Base-by-base conservation (phyloP, 1,140 invertebrate species). In the Vollenhovia emeryi region DNA sequence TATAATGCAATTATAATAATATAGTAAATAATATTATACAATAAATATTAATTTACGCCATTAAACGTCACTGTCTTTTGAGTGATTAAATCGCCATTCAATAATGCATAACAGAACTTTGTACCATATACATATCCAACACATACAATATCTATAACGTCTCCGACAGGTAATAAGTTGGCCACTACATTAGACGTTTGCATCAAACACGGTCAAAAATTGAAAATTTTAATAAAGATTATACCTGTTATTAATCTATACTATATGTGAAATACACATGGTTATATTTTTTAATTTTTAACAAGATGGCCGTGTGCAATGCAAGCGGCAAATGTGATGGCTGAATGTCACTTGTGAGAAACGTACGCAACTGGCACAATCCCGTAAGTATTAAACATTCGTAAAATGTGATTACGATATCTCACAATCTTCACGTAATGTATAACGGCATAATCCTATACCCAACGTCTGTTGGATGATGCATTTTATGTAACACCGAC, bases 1-100 rank as follows among this genome's bases (percentile, higher is more conserved):
- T n/a, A n/a, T n/a, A n/a, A n/a, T n/a, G n/a, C n/a, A n/a, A n/a
- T n/a, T n/a, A n/a, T n/a, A n/a, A n/a, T n/a, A n/a, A n/a, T n/a
- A n/a, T n/a, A n/a, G n/a, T n/a, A n/a, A n/a, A n/a, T n/a, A n/a
- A 60, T 64, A 80, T 36, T 57, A 86, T 50, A 73, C 33, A 79
- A 78, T 33, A 75, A 84, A 62, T 84, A 89, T 86, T 89, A 89
- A 89, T 89, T 89, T 79, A 89, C 79, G 55, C 33, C 40, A 24
- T 52, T 50, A 82, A 84, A 79, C 48, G 43, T 83, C 69, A 48
- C 3, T 33, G 13, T 15, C 83, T 59, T 75, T 59, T 66, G 40
- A 33, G 30, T 15, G 43, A 79, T 40, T 57, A 68, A 15, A 48
- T 66, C 11, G 15, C 24, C 40, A 79, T 24, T 2, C n/a, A n/a